Percentiles rank a stretch among this genome's conserved stretches.
These are phyloP conservation scores for Meleagris gallopavo DNA, from an alignment of 2,113 vertebrate genomes.

Conservation along the genomic window DNA sequence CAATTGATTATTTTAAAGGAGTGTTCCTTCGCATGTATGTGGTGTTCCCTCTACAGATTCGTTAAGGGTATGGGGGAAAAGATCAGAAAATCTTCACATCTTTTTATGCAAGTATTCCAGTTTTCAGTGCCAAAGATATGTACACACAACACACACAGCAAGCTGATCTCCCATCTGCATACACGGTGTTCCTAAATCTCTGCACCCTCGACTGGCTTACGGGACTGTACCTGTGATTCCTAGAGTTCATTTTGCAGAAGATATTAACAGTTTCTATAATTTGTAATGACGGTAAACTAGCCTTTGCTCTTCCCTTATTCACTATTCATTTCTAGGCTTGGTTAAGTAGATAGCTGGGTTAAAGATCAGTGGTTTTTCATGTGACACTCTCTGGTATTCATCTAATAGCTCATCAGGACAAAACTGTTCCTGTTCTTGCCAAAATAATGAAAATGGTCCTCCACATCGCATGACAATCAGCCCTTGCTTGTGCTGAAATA, in stretches of 20 bases:
- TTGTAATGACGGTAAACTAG: slow-evolving; percentile 84
- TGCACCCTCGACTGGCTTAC: slow-evolving; percentile 39
- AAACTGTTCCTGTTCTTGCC: slow-evolving; percentile 95
- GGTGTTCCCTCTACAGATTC: not conserved
- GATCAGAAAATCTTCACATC: not conserved
- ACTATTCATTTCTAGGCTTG: slow-evolving; percentile 82
- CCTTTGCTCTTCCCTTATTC: slow-evolving; percentile 82
- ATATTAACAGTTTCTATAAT: slow-evolving; percentile 83
- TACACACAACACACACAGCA: not conserved
- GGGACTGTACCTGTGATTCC: slow-evolving; percentile 76
- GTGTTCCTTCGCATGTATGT: not conserved
- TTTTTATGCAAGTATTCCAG: not conserved
- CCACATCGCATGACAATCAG: slow-evolving; percentile 91
- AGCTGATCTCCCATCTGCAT: not conserved
- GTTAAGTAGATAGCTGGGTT: slow-evolving; percentile 83
- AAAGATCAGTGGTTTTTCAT: slow-evolving; percentile 89
- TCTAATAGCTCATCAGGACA: slow-evolving; percentile 91
- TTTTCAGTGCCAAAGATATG: not conserved
- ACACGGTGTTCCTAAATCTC: slow-evolving; percentile 16
- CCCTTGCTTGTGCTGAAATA: slow-evolving; percentile 81
- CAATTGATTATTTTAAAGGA: not conserved
- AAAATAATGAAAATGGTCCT: slow-evolving; percentile 86
- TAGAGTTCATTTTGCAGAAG: slow-evolving; percentile 71
- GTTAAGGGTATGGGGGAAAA: not conserved
- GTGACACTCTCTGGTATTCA: slow-evolving; percentile 90